These are phyloP conservation scores for Clarias laeviceps DNA, from an alignment of 2,797 vertebrate species.

Conservation along the genomic window DNA sequence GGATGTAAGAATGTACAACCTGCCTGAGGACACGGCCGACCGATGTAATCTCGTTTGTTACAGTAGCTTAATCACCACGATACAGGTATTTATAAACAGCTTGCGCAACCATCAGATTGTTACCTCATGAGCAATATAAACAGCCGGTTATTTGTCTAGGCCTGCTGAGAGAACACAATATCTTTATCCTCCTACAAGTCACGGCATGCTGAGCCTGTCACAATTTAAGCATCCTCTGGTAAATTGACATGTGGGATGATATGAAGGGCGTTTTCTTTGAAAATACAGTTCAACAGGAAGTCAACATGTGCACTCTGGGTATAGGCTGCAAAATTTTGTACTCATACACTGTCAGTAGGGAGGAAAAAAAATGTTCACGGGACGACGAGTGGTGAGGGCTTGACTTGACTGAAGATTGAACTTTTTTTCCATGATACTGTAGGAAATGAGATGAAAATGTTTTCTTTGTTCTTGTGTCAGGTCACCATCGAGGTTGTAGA, in stretches of 20 bases:
- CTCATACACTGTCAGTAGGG: background rate
- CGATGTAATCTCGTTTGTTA: constrained; percentile 49
- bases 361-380: background rate
- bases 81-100: constrained; percentile 64
- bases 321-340: background rate
- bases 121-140: constrained; percentile 57
- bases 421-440: background rate
- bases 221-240: constrained; percentile 26
- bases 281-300: background rate
- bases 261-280: background rate
- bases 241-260: background rate
- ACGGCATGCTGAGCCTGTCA: constrained; percentile 48
- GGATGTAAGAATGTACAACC: background rate
- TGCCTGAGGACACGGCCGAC: constrained; percentile 8
- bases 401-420: background rate
- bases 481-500: constrained; percentile 87
- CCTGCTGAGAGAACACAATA: constrained; percentile 46
- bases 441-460: background rate
- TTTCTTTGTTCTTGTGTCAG: constrained; percentile 61
- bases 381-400: background rate
- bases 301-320: background rate
- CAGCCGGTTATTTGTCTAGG: constrained; percentile 58
- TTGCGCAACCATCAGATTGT: constrained; percentile 59
- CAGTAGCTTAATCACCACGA: constrained; percentile 50
- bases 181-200: constrained; percentile 47